phyloP scores from a whole-genome alignment of 2,113 vertebrate genomes.

The Neopipo cinnamomea region DNA sequence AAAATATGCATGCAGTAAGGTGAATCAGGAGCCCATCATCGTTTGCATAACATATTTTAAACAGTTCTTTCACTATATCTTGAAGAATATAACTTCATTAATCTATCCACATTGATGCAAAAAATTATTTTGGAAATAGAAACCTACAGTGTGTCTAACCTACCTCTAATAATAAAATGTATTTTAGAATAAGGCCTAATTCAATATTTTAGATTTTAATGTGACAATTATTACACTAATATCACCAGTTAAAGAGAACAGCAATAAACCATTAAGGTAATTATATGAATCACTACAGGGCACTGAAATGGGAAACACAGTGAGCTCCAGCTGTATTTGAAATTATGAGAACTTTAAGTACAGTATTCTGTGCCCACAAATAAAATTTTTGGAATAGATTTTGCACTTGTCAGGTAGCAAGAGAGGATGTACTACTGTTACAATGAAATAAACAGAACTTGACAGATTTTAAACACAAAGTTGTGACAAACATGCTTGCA shows the following conservation, averaged over 20 bases:
- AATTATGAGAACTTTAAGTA: conserved; percentile 45
- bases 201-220: conserved; percentile 25
- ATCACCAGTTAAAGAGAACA: conserved; percentile 12
- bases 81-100: neutral
- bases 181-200: conserved; percentile 18
- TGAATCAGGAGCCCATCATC: neutral
- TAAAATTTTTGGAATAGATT: conserved; percentile 5
- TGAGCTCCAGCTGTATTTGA: neutral
- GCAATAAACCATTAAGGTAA: conserved; percentile 49
- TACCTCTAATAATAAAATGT: neutral
- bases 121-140: neutral
- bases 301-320: conserved; percentile 33
- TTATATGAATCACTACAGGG: conserved; percentile 54
- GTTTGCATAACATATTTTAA: neutral
- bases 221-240: conserved; percentile 50
- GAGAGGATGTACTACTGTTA: neutral
- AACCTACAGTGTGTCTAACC: neutral
- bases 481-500: neutral
- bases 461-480: neutral
- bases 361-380: conserved; percentile 43
- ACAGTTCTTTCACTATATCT: neutral
- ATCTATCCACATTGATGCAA: neutral
- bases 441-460: neutral
- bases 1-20: neutral
- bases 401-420: conserved; percentile 28